These are phyloP conservation scores for Recurvirostra avosetta DNA, from an alignment of 2,113 vertebrate genomes.

Conservation along the genomic window DNA sequence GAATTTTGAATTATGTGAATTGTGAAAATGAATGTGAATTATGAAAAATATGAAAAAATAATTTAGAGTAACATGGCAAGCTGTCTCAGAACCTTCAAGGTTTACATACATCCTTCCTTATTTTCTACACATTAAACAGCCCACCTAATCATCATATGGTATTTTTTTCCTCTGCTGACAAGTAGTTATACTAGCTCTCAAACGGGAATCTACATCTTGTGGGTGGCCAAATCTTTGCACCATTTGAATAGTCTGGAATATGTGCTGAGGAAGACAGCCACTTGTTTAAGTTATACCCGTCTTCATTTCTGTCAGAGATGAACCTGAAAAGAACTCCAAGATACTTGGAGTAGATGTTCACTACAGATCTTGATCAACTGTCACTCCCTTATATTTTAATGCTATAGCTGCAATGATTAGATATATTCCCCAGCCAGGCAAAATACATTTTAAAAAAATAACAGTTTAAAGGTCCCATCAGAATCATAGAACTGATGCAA, in stretches of 20 bases:
- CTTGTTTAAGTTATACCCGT: not conserved
- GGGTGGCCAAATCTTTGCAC: not conserved
- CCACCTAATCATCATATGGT: not conserved
- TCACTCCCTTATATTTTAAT: not conserved
- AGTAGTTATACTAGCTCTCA: not conserved
- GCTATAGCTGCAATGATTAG: not conserved
- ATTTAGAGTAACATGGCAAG: not conserved
- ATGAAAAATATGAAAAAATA: not conserved
- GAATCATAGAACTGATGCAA: not conserved
- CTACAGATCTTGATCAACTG: not conserved
- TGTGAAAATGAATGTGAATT: too few relatives aligned
- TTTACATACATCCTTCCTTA: not conserved
- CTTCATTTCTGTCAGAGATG: not conserved
- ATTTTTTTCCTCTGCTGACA: not conserved
- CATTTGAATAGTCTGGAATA: not conserved
- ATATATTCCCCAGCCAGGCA: not conserved
- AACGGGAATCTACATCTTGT: not conserved
- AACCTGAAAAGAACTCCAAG: not conserved
- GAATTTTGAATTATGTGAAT: too few relatives aligned
- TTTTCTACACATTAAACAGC: not conserved
- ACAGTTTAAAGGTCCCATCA: not conserved
- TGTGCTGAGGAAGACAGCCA: not conserved
- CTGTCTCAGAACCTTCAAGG: not conserved
- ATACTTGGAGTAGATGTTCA: not conserved
- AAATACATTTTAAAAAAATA: not conserved